These are phyloP conservation scores for Hypsopygia costalis DNA, from an alignment of 2,888 invertebrate species.

Conservation along the genomic window DNA sequence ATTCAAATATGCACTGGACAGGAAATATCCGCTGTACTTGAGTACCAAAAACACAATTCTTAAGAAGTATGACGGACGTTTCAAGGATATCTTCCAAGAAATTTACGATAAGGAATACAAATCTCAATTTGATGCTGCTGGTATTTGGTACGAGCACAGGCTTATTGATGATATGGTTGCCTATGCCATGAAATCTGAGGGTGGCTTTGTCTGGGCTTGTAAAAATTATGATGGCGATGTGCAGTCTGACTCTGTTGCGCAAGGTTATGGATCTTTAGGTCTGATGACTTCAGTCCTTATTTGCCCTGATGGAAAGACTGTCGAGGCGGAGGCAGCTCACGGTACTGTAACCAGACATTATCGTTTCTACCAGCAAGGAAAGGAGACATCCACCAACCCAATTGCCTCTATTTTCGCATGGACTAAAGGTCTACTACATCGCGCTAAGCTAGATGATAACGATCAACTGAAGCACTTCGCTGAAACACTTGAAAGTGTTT, in stretches of 20 bases:
- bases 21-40: constrained; percentile 93
- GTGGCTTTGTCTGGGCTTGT: constrained; percentile 99
- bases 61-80: constrained; percentile 97
- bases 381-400: constrained; percentile 99
- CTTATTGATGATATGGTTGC: constrained; percentile 99
- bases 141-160: constrained; percentile 98
- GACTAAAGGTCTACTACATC: constrained; percentile 95
- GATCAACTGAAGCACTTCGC: constrained; percentile 87
- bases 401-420: constrained; percentile 99
- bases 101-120: constrained; percentile 96
- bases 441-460: constrained; percentile 96
- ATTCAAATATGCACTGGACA: constrained; percentile 92
- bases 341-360: constrained; percentile 97
- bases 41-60: constrained; percentile 99
- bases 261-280: constrained; percentile 97
- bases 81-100: constrained; percentile 98
- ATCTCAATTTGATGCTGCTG: constrained; percentile 88
- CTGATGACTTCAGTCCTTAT: constrained; percentile 98
- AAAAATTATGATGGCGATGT: constrained; percentile 99
- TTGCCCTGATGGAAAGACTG: constrained; percentile 98
- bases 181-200: constrained; percentile 98
- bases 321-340: constrained; percentile 99
- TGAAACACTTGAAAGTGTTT: constrained; percentile 92
- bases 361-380: constrained; percentile 93
- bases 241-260: constrained; percentile 98